Percentiles rank a stretch among this genome's conserved stretches.
Evolutionary conservation across 2,113 vertebrate genomes (phyloP).

Genomic region (Macquaria australasica): DNA sequence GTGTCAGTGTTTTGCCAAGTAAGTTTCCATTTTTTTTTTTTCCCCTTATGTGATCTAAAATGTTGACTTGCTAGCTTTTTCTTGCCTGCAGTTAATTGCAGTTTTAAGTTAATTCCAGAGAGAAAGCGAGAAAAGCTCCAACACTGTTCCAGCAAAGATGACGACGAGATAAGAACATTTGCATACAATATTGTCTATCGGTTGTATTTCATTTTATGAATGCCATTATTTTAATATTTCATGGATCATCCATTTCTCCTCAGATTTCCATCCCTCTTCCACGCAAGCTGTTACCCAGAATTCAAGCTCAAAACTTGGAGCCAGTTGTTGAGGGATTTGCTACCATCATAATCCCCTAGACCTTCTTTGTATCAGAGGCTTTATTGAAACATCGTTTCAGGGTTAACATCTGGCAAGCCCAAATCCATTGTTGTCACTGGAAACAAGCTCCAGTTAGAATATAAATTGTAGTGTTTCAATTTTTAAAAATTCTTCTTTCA

Average conservation of each 20-base stretch:
- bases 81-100: not conserved
- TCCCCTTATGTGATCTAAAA: not conserved
- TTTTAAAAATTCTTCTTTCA: not conserved
- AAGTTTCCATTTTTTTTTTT: constrained; percentile 51
- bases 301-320: constrained; percentile 9
- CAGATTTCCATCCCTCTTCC: constrained; percentile 3
- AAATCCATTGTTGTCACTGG: constrained; percentile 49
- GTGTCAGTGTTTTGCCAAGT: constrained; percentile 69
- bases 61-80: not conserved
- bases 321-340: constrained; percentile 63
- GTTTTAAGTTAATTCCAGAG: not conserved
- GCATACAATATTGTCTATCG: not conserved
- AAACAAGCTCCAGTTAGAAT: constrained; percentile 2
- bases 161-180: not conserved
- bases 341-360: constrained; percentile 57
- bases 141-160: not conserved
- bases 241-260: not conserved
- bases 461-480: not conserved
- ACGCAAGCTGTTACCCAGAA: constrained; percentile 15
- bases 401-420: constrained; percentile 62
- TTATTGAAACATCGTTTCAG: constrained; percentile 53
- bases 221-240: not conserved
- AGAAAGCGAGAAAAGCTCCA: not conserved
- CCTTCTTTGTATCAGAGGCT: constrained; percentile 54
- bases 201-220: not conserved